Conservation (phyloP, 2,113 vertebrate genomes). For the Proteles cristata region DNA sequence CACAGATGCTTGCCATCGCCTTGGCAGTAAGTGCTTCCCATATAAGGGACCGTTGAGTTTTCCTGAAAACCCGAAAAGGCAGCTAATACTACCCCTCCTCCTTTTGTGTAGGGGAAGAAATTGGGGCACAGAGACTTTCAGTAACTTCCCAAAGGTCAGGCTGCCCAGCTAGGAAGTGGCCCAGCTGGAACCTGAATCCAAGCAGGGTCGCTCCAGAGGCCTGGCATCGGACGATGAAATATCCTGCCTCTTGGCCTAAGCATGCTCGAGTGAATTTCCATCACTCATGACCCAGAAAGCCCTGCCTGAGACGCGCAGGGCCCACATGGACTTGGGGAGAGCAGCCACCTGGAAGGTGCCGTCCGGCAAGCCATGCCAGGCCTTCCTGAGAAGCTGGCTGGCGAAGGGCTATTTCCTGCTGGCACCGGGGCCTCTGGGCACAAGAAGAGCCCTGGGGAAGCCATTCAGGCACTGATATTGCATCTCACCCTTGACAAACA, state of each 20-base stretch:
- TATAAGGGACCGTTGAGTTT: neutral
- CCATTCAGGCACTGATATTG: neutral
- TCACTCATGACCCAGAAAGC: neutral
- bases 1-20: neutral
- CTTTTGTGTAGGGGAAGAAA: neutral
- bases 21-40: neutral
- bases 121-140: neutral
- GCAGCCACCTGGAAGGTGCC: neutral
- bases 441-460: neutral
- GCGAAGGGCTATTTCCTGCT: neutral
- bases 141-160: neutral
- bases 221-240: neutral
- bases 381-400: neutral
- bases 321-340: neutral
- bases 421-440: neutral
- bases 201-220: neutral
- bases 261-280: conserved; percentile 12
- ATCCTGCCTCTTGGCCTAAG: neutral
- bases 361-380: neutral
- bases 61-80: neutral
- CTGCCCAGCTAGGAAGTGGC: neutral
- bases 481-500: neutral
- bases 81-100: neutral
- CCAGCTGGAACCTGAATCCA: neutral
- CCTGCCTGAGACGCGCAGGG: neutral